phyloP scores from a whole-genome alignment of 1,140 invertebrate species.

The Drosophila cardini region DNA sequence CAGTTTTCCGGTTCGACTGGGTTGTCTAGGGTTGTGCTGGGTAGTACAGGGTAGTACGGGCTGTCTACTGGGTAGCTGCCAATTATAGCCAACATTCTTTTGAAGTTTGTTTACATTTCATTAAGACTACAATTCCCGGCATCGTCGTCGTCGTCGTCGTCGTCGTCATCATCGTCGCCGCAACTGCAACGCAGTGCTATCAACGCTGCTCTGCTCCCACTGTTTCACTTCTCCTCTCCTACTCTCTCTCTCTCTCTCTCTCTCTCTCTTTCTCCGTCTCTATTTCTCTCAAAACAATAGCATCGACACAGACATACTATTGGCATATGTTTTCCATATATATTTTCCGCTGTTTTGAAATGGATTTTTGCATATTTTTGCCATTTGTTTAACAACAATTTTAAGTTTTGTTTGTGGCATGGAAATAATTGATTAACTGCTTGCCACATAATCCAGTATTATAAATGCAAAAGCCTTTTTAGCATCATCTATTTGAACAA shows the following conservation, averaged over 20 bases:
- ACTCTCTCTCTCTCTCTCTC: not conserved
- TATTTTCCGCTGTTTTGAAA: slow-evolving; percentile 44
- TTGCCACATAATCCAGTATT: slow-evolving; percentile 15
- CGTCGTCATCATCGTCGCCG: slow-evolving; percentile 37
- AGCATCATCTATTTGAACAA: slow-evolving; percentile 4
- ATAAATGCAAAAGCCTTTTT: not conserved
- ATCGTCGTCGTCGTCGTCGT: slow-evolving; percentile 42
- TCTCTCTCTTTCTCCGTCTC: too few relatives aligned
- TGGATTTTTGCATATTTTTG: slow-evolving; percentile 57
- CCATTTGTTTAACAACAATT: slow-evolving; percentile 50
- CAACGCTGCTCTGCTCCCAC: slow-evolving; percentile 7
- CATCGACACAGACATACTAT: slow-evolving; percentile 26
- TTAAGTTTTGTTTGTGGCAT: slow-evolving; percentile 10
- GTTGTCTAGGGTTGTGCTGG: slow-evolving; percentile 3
- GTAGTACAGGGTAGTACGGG: slow-evolving; percentile 12
- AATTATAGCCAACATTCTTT: slow-evolving; percentile 78
- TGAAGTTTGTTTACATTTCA: slow-evolving; percentile 82
- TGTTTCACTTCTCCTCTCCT: not conserved
- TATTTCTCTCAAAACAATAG: not conserved
- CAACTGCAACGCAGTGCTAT: slow-evolving; percentile 43
- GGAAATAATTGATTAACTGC: slow-evolving; percentile 33
- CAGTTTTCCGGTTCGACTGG: not conserved
- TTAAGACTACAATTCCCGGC: slow-evolving; percentile 68
- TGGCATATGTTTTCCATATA: slow-evolving; percentile 66
- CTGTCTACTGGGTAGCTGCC: slow-evolving; percentile 56